Percentiles rank a stretch among this genome's conserved stretches.
phyloP scores from a whole-genome alignment of 2,888 invertebrate species.

The Plebejus argus region DNA sequence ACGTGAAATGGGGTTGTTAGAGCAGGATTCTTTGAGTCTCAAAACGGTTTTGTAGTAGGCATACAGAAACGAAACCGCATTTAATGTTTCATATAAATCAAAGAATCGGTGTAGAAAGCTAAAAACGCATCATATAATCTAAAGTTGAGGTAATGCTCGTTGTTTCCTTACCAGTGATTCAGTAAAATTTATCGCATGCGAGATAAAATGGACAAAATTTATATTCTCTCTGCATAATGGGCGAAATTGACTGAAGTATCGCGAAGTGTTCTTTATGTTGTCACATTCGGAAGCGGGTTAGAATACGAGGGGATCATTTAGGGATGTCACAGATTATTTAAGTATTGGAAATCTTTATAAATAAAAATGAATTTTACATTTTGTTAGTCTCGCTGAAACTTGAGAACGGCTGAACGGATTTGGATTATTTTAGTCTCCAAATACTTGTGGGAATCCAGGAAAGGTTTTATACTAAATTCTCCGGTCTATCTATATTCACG shows the following conservation, averaged over 20 bases:
- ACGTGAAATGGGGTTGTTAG: no score
- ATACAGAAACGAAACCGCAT: no score
- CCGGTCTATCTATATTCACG: neutral
- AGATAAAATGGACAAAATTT: constrained; percentile 2
- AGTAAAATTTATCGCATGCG: neutral
- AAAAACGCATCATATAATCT: neutral
- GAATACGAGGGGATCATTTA: neutral
- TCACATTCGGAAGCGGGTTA: neutral
- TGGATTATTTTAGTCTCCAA: no score
- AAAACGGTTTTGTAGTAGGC: no score
- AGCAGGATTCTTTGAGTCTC: no score
- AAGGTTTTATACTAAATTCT: no score
- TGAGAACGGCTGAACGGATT: no score
- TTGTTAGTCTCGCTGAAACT: no score
- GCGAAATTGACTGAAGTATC: constrained; percentile 8
- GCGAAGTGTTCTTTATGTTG: neutral
- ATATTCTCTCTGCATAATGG: constrained; percentile 4
- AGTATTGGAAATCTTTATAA: neutral
- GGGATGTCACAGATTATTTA: neutral
- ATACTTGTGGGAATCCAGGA: no score
- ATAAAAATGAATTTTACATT: no score
- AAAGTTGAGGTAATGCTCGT: neutral
- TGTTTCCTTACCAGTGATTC: neutral
- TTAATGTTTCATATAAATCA: neutral
- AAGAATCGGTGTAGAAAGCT: neutral